Evolutionary conservation across 2,888 invertebrate species (phyloP), one percentile per base, ranked within the genome.

Genomic region (Parthenolecanium corni): DNA sequence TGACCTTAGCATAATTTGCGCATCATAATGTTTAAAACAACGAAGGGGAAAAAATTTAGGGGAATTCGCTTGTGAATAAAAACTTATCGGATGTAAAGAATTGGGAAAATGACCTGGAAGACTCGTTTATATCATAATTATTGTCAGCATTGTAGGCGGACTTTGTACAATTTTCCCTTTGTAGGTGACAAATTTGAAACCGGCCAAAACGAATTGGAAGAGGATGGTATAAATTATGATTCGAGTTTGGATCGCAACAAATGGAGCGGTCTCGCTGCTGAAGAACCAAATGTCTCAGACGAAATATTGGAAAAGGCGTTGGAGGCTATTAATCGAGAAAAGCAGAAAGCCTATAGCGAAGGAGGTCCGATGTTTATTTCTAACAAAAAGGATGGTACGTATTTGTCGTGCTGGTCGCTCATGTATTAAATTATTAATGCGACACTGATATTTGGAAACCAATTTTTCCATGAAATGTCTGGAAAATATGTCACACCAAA

Each of bases 281-380:
- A 42, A 16, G 23, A 49, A 6, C 42, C 24, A 1, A 46, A 61
- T n/a, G 49, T 51, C 11, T 36, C 47, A 49, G 61, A 61, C 16
- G 36, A 40, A 20, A 38, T 61, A 38, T 51, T 49, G 2, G 38
- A 61, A 16, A 61, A 40, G 21, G 40, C 51, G 14, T 51, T 49
- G 21, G 24, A 40, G 21, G 23, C 21, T 23, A 6, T 49, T 11
- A 23, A 21, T 6, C 18, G 21, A 6, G 46, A 38, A 16, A 61
- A 51, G 9, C 49, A 25, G 5, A 61, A 51, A 51, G 51, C 49
- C 9, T 61, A 61, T 16, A 61, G 46, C 18, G 61, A 61, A 40
- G 61, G 49, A 1, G 61, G 61, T 12, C 38, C 61, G 9, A 61
- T 61, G 51, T 31, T 21, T 23, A 40, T 61, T 0, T 47, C 1